These are phyloP conservation scores for Aphidius colemani DNA, from an alignment of 2,888 invertebrate species.

Conservation along the genomic window DNA sequence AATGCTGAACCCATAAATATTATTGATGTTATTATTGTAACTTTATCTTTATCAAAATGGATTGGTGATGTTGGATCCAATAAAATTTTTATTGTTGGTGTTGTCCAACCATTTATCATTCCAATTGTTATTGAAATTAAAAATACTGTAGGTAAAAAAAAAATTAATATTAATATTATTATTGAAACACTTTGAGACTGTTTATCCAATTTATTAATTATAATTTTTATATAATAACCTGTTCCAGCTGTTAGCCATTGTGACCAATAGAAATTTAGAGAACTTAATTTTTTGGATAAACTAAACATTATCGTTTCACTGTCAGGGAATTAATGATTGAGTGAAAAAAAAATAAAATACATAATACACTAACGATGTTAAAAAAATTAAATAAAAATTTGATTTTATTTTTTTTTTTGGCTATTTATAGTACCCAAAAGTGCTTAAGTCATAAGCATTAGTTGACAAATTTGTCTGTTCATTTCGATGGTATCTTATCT, in stretches of 20 bases:
- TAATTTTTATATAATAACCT: slow-evolving; percentile 19
- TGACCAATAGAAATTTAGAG: slow-evolving; percentile 30
- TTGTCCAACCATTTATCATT: slow-evolving; percentile 43
- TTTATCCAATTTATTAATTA: not conserved
- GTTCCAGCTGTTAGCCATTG: slow-evolving; percentile 34
- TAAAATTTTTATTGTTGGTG: slow-evolving; percentile 46
- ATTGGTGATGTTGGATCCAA: slow-evolving; percentile 29
- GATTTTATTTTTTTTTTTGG: too few relatives aligned
- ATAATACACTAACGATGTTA: too few relatives aligned
- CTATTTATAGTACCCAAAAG: not conserved
- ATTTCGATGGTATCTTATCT: too few relatives aligned
- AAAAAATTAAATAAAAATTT: too few relatives aligned
- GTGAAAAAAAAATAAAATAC: slow-evolving; percentile 6
- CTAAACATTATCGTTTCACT: not conserved
- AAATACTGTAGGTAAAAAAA: slow-evolving; percentile 3
- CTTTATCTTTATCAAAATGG: slow-evolving; percentile 30
- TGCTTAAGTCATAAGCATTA: not conserved
- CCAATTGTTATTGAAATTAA: slow-evolving; percentile 10
- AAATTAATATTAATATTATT: too few relatives aligned
- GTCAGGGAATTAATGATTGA: not conserved
- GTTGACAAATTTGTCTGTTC: not conserved
- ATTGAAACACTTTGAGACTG: too few relatives aligned
- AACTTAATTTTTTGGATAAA: slow-evolving; percentile 6
- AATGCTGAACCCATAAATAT: slow-evolving; percentile 32
- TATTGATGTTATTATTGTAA: slow-evolving; percentile 35